Percentiles rank a stretch among this genome's conserved stretches.
phyloP scores from a whole-genome alignment of 2,888 invertebrate genomes.

The Papilio gigon region DNA sequence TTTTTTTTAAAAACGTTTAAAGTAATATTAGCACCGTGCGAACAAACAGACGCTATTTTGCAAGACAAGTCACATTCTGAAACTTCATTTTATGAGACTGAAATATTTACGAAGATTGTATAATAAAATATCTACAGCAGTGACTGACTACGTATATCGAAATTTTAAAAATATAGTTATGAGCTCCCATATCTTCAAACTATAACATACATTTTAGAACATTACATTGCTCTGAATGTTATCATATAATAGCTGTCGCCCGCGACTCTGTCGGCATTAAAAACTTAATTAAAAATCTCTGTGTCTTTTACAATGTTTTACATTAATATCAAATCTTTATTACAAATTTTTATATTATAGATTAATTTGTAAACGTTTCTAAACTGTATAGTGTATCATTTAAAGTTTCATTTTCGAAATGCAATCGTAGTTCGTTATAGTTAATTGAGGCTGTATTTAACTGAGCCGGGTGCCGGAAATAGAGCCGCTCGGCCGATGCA shows the following conservation, averaged over 20 bases:
- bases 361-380: background rate
- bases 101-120: background rate
- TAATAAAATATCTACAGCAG: background rate
- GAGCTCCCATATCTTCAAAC: conserved; percentile 3
- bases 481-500: conserved; percentile 1
- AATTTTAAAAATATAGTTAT: background rate
- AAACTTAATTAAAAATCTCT: too few relatives aligned
- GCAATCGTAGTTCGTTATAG: conserved; percentile 4
- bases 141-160: background rate
- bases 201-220: background rate
- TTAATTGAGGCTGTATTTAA: conserved; percentile 14
- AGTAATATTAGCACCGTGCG: too few relatives aligned
- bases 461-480: conserved; percentile 6
- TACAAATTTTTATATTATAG: too few relatives aligned
- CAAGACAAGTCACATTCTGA: background rate
- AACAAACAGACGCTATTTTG: background rate
- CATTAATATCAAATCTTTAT: too few relatives aligned
- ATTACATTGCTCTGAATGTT: conserved; percentile 1
- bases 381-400: background rate
- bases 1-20: too few relatives aligned
- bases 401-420: conserved; percentile 8
- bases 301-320: too few relatives aligned
- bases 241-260: too few relatives aligned
- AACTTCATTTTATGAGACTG: background rate
- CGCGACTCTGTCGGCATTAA: too few relatives aligned